These are phyloP conservation scores for Anabas testudineus DNA, from an alignment of 2,797 vertebrate genomes.

Conservation along the genomic window DNA sequence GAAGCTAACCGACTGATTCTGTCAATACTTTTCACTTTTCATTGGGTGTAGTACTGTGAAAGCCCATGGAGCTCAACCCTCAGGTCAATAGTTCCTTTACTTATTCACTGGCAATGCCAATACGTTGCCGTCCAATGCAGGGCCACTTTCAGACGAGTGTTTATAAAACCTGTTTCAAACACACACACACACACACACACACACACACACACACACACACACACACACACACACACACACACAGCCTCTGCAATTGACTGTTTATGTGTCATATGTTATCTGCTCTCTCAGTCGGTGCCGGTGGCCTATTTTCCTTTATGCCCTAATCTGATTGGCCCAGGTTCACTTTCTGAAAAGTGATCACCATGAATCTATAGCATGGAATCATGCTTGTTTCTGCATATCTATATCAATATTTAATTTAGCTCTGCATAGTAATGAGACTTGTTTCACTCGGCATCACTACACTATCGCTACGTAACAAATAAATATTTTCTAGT, in stretches of 20 bases:
- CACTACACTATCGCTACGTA: no score
- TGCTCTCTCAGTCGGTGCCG: conserved; percentile 63
- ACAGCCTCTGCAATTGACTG: conserved; percentile 56
- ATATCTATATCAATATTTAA: conserved; percentile 17
- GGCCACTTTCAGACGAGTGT: conserved; percentile 55
- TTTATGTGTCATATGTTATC: conserved; percentile 72
- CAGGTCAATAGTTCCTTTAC: conserved; percentile 62
- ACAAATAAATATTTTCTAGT: no score
- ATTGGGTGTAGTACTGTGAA: conserved; percentile 34
- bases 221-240: conserved; percentile 11
- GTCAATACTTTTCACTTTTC: conserved; percentile 62
- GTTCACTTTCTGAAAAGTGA: conserved; percentile 57
- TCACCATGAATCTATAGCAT: conserved; percentile 43
- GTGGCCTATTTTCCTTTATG: conserved; percentile 69
- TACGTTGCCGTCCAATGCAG: conserved; percentile 25
- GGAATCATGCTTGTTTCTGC: conserved; percentile 24
- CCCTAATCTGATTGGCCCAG: conserved; percentile 54
- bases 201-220: conserved; percentile 9
- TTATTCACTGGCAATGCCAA: conserved; percentile 53
- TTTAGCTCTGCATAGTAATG: neutral
- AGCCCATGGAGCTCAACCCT: conserved; percentile 42
- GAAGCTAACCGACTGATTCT: conserved; percentile 38
- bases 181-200: conserved; percentile 12
- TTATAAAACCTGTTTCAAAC: conserved; percentile 23
- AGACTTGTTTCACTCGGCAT: conserved; percentile 12